These are phyloP conservation scores for Mobula birostris DNA, from an alignment of 2,113 vertebrate genomes.

Conservation along the genomic window DNA sequence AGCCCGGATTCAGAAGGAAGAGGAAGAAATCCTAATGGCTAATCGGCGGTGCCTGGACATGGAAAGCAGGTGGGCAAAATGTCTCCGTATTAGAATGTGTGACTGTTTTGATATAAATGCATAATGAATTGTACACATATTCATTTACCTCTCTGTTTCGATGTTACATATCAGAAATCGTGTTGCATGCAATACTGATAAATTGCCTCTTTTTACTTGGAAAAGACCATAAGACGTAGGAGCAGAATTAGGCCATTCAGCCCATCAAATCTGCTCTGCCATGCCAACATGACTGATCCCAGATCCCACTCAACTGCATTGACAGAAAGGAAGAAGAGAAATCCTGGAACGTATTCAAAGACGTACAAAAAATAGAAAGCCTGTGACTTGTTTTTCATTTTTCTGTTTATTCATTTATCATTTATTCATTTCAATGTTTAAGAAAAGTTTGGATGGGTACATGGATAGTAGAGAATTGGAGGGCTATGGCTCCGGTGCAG, in stretches of 20 bases:
- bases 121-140: neutral
- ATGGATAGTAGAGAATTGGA: no score
- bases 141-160: neutral
- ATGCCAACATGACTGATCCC: no score
- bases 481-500: no score
- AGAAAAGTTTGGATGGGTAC: no score
- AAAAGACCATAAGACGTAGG: neutral
- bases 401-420: neutral
- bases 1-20: constrained; percentile 93
- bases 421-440: no score
- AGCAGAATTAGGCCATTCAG: no score
- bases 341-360: no score
- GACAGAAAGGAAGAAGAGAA: no score
- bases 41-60: constrained; percentile 94
- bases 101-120: neutral
- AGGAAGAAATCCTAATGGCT: constrained; percentile 93
- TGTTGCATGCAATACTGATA: neutral
- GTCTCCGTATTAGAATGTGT: neutral
- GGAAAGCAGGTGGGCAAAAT: constrained; percentile 79
- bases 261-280: no score
- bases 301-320: no score
- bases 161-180: neutral
- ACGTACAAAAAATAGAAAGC: neutral
- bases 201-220: neutral
- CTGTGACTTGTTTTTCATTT: neutral